Conservation (phyloP, 2,797 vertebrate genomes). For the Danio jaintianensis region DNA sequence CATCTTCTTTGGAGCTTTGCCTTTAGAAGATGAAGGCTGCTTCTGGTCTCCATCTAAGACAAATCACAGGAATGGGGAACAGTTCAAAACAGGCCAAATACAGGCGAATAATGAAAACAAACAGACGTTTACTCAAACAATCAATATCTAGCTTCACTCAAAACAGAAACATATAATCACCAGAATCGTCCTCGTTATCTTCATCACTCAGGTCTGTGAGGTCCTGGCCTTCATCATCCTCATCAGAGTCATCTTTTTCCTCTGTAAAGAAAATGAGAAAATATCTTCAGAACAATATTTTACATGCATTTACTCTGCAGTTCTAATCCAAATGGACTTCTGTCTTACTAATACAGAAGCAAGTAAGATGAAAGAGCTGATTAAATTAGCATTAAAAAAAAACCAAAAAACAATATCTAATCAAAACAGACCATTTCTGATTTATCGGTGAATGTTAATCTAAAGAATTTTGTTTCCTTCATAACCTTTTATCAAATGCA, state of each 20-base stretch:
- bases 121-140: not conserved
- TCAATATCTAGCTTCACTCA: not conserved
- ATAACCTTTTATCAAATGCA: not conserved
- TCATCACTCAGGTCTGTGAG: conserved; percentile 76
- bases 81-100: conserved; percentile 6
- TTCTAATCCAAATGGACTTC: conserved; percentile 41
- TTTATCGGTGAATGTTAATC: not conserved
- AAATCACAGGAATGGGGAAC: not conserved
- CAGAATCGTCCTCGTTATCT: conserved; percentile 57
- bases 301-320: not conserved
- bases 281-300: not conserved
- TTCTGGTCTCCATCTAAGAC: conserved; percentile 66
- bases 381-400: not conserved
- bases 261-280: conserved; percentile 56
- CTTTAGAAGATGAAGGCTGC: conserved; percentile 48
- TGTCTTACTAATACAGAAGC: not conserved
- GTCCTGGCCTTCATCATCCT: conserved; percentile 71
- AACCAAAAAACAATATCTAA: not conserved
- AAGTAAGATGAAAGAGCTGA: not conserved
- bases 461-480: not conserved
- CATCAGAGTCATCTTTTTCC: conserved; percentile 64
- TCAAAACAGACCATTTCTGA: not conserved
- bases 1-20: conserved; percentile 72
- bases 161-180: conserved; percentile 52
- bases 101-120: conserved; percentile 13